Evolutionary conservation across 2,797 vertebrate genomes (phyloP), one percentile per base, ranked within the genome.

Genomic region (Artibeus lituratus): DNA sequence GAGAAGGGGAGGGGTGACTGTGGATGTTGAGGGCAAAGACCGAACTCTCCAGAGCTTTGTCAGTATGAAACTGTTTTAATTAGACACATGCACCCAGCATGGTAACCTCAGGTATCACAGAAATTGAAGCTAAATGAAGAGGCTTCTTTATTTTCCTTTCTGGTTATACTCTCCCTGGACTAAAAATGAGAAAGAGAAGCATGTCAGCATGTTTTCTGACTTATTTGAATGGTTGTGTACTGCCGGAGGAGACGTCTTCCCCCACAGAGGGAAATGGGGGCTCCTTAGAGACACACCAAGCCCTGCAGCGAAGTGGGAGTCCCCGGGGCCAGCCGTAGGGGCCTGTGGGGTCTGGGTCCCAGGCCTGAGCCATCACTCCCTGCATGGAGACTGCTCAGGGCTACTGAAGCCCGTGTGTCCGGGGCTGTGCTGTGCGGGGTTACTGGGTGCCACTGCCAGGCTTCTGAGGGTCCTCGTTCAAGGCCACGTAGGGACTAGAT

Each of bases 91-190:
- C 81, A 69, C 70, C 82, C 80, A 89, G 78, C 87, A 94, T 44
- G 0, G 49, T 97, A 92, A 92, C 84, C 77, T 95, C 91, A 97
- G 87, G 89, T 96, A 55, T 70, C 94, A 77, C 81, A 80, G 96
- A 97, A 96, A 95, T 81, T 87, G 72, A 96, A 96, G 96, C 22
- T 80, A 89, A 95, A 96, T 92, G 72, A 97, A 77, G 87, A 89
- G 59, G 37, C 26, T 87, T 81, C 55, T 44, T 47, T 62, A 3
- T 10, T 5, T 35, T 39, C 16, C 37, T 90, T 86, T 95, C 65
- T 91, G 39, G 69, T 89, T 95, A 76, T 21, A 87, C 39, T 90
- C 37, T 92, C 86, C 37, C 24, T 76, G 42, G 87, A 57, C 62
- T 96, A 62, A 94, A 94, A 62, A 32, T 19, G 42, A 77, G 47